Conservation (phyloP, 2,113 vertebrate species). For the Penelope pileata region DNA sequence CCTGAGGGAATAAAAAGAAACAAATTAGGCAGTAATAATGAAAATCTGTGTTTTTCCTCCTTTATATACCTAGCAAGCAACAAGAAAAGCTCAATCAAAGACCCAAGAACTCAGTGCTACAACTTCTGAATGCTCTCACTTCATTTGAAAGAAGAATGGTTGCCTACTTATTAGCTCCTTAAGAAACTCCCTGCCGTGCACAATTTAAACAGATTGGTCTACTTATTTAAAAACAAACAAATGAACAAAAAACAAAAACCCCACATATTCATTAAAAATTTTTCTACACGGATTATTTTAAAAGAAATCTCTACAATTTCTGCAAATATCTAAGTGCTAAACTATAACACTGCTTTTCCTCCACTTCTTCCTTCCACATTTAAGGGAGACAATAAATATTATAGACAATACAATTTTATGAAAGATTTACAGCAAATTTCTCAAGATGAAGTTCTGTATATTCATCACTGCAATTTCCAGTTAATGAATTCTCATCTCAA, state of each 20-base stretch:
- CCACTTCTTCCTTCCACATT: background rate
- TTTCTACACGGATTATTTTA: background rate
- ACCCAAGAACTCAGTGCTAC: background rate
- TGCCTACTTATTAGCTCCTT: background rate
- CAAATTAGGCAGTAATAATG: background rate
- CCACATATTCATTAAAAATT: background rate
- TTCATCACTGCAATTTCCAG: constrained; percentile 27
- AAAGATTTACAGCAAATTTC: constrained; percentile 12
- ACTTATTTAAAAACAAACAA: background rate
- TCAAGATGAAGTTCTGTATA: background rate
- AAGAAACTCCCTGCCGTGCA: background rate
- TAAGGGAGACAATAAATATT: background rate
- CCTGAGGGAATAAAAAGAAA: constrained; percentile 75
- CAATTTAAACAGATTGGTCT: background rate
- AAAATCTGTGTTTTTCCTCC: background rate
- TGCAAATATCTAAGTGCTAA: background rate
- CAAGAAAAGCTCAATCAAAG: background rate
- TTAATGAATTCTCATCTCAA: constrained; percentile 34
- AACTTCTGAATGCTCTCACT: background rate
- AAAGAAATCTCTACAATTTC: background rate
- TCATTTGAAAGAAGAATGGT: background rate
- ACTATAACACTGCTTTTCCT: background rate
- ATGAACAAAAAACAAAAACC: background rate
- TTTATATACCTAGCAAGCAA: background rate
- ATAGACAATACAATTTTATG: background rate